Evolutionary conservation across 2,797 vertebrate species (phyloP).

Genomic region (Rhabdomys pumilio): DNA sequence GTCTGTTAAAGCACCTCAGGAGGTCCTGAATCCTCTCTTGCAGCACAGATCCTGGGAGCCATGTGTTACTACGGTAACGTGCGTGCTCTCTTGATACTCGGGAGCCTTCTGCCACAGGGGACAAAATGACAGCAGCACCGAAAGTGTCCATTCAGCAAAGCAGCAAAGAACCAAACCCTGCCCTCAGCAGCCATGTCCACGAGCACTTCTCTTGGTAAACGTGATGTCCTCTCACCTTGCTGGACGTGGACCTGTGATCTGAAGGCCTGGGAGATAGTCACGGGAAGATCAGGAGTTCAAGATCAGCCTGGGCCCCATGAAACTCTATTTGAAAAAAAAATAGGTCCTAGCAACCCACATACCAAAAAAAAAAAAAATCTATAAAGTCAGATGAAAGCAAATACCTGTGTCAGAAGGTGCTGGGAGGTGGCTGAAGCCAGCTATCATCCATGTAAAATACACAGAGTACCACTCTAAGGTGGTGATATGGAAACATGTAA

Average conservation of each 20-base stretch:
- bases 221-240: neutral
- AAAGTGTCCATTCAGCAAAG: neutral
- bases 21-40: neutral
- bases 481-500: neutral
- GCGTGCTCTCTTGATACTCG: rapidly evolving
- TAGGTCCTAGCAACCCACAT: neutral
- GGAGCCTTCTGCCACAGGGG: neutral
- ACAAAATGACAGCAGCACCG: rapidly evolving
- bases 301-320: neutral
- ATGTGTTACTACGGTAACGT: rapidly evolving
- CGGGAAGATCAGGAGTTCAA: neutral
- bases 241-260: neutral
- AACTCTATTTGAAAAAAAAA: neutral
- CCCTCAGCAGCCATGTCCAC: neutral
- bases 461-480: rapidly evolving
- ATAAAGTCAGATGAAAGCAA: neutral
- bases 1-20: neutral
- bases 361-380: neutral
- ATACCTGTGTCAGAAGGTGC: neutral
- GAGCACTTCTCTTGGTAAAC: neutral
- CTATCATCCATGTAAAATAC: neutral
- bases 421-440: neutral
- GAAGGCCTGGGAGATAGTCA: neutral
- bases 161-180: neutral
- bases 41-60: neutral